Conservation (phyloP, 2,113 vertebrate genomes). For the Burhinus oedicnemus region DNA sequence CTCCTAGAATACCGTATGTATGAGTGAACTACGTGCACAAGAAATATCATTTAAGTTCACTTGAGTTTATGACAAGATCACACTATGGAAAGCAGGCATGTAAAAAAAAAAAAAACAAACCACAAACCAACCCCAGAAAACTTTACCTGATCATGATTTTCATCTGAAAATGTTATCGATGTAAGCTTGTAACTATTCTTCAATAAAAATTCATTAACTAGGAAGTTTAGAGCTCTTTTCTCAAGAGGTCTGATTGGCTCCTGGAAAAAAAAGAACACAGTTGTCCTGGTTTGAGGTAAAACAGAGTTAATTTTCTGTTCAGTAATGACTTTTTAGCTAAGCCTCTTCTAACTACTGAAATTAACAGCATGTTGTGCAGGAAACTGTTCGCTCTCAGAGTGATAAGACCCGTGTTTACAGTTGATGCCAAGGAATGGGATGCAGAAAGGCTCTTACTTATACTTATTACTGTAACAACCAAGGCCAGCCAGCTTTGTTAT, state of each 20-base stretch:
- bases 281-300: too few relatives aligned
- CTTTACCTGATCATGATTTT: slow-evolving; percentile 98
- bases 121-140: neutral
- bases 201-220: slow-evolving; percentile 99
- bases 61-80: neutral
- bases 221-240: slow-evolving; percentile 99
- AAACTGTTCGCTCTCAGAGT: too few relatives aligned
- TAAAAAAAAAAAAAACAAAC: neutral
- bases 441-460: too few relatives aligned
- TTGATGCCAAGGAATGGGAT: too few relatives aligned
- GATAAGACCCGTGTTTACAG: too few relatives aligned
- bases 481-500: too few relatives aligned
- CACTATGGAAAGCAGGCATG: neutral
- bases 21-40: neutral
- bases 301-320: too few relatives aligned
- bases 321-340: too few relatives aligned
- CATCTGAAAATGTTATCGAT: slow-evolving; percentile 99
- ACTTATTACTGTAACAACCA: too few relatives aligned
- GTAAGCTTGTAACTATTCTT: slow-evolving; percentile 98
- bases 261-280: slow-evolving; percentile 69
- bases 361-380: too few relatives aligned
- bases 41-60: neutral
- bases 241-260: slow-evolving; percentile 97
- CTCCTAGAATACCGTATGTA: neutral
- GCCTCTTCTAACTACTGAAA: too few relatives aligned